Evolutionary conservation across 2,113 vertebrate species (phyloP).

Genomic region (Peromyscus leucopus): DNA sequence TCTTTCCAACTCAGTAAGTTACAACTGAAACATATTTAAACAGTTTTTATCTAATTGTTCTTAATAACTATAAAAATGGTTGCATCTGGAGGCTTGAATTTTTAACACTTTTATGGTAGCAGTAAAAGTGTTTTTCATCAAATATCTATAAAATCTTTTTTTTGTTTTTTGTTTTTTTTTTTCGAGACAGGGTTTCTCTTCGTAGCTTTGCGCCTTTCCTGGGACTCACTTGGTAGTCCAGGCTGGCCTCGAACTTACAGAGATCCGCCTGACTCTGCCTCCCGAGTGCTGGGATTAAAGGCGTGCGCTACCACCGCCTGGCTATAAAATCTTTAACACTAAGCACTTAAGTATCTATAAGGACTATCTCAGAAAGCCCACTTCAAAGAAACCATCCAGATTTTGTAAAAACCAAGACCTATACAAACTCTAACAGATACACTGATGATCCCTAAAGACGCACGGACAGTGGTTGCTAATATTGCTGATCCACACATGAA

Average conservation of each 20-base stretch:
- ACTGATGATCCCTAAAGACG: background rate
- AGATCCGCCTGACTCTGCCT: too few relatives aligned
- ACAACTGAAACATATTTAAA: conserved; percentile 50
- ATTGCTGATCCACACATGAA: conserved; percentile 6
- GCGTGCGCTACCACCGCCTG: too few relatives aligned
- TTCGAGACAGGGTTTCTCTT: too few relatives aligned
- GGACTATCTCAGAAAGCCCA: conserved; percentile 29
- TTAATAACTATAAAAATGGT: conserved; percentile 2
- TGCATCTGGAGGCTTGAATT: conserved; percentile 28
- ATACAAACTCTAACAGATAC: conserved; percentile 30
- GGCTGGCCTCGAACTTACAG: too few relatives aligned
- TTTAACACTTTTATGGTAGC: conserved; percentile 39
- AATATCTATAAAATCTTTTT: conserved; percentile 57
- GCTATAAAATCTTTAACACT: conserved; percentile 53
- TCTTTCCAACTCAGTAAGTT: conserved; percentile 61
- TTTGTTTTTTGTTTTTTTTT: too few relatives aligned
- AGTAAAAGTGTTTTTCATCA: conserved; percentile 63
- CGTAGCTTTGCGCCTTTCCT: too few relatives aligned
- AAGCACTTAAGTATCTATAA: conserved; percentile 40
- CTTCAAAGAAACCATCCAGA: conserved; percentile 34
- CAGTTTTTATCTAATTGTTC: conserved; percentile 25
- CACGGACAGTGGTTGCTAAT: background rate
- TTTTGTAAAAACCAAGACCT: conserved; percentile 52
- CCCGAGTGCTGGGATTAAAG: too few relatives aligned
- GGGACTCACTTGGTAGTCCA: too few relatives aligned